phyloP scores from a whole-genome alignment of 2,888 invertebrate genomes.

The Lasioglossum calceatum region DNA sequence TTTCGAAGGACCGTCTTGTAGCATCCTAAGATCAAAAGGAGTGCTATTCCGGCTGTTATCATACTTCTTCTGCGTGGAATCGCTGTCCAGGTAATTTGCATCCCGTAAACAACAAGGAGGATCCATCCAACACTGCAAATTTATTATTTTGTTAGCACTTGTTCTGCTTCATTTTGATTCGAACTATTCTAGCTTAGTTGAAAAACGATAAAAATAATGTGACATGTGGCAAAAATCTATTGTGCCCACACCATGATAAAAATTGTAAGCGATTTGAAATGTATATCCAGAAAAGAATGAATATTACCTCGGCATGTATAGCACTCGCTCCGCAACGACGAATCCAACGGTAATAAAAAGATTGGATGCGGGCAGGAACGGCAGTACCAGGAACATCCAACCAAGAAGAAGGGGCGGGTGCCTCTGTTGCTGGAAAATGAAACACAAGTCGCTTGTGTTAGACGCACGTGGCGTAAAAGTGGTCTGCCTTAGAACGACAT shows the following conservation, averaged over 20 bases:
- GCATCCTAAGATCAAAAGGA: conserved; percentile 88
- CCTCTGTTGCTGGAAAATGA: conserved; percentile 87
- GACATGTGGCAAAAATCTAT: not conserved
- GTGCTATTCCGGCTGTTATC: conserved; percentile 85
- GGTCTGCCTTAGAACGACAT: conserved; percentile 24
- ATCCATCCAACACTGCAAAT: conserved; percentile 91
- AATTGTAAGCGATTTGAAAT: too few relatives aligned
- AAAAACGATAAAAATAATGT: not conserved
- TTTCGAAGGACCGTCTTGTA: conserved; percentile 90
- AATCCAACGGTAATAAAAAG: conserved; percentile 92
- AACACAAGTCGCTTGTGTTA: conserved; percentile 46
- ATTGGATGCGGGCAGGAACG: conserved; percentile 95
- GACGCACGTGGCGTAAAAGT: conserved; percentile 11
- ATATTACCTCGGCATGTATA: conserved; percentile 93
- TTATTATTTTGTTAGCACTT: not conserved
- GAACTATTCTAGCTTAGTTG: not conserved
- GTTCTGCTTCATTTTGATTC: not conserved
- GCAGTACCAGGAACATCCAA: conserved; percentile 90
- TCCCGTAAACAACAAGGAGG: conserved; percentile 90
- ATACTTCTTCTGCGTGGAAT: conserved; percentile 85
- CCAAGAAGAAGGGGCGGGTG: conserved; percentile 89
- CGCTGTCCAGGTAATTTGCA: conserved; percentile 88
- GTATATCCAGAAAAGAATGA: not conserved
- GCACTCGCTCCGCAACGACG: conserved; percentile 94
- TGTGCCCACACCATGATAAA: too few relatives aligned